Base-by-base conservation (phyloP, 2,888 invertebrate genomes). In the Druceiella hillmani region DNA sequence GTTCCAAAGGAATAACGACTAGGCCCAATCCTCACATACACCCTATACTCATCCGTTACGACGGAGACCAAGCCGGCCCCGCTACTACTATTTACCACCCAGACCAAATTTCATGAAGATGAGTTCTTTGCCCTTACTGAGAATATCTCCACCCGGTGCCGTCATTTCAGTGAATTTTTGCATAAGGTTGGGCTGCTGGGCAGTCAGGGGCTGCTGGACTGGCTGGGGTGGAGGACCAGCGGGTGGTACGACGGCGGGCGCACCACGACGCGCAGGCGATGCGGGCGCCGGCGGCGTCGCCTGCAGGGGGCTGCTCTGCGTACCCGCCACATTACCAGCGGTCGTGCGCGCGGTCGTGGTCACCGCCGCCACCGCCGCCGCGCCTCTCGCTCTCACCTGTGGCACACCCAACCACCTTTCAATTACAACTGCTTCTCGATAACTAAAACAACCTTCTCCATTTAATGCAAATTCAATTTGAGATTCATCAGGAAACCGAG, bases 91-190 rank as follows among this genome's bases (percentile, higher is more conserved):
- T 78, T 79, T 79, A 58, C 83, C 83, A 57, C 87, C 87, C 53
- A 91, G 78, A 50, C 91, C 91, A 65, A 92, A 92, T 72, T 88
- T 88, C 84, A 91, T 91, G 68, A 92, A 91, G 63, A 91, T 88
- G 51, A 91, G 81, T 74, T 91, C 91, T 71, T 92, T 91, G 57
- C 91, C 91, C 67, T 91, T 91, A 58, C 90, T 89, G 54, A 91
- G 76, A 52, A 91, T 88, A 61, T 90, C 90, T 54, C 89, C 89
- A 47, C 90, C 90, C 52, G 89, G 87, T 44, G 85, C 85, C 39
- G 89, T 86, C 74, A 90, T 88, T 62, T 90, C 90, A 54, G 86
- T 81, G 61, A 90, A 80, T 66, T 90, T 90, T 63, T 89, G 87
- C 83, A 90, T 89, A 50, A 90, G 77, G 66, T 88, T 89, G 41